phyloP scores from a whole-genome alignment of 2,888 invertebrate species.

The Crematogaster levior region DNA sequence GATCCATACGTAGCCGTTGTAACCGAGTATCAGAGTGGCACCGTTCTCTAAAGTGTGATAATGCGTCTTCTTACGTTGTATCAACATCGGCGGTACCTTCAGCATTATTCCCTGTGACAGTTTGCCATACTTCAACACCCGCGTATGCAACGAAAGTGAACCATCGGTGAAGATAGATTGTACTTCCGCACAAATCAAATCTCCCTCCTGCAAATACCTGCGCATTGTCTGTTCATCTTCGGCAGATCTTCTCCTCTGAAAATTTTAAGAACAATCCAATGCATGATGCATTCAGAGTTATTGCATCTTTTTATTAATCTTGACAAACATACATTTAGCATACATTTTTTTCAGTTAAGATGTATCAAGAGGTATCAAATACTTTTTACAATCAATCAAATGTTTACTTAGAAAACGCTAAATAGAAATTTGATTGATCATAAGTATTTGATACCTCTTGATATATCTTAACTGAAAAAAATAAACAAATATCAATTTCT shows the following conservation, averaged over 20 bases:
- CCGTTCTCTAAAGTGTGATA: conserved; percentile 97
- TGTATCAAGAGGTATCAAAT: no score
- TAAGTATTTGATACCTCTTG: background rate
- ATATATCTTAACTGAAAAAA: background rate
- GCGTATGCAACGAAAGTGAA: conserved; percentile 96
- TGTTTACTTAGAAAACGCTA: no score
- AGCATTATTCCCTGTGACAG: conserved; percentile 95
- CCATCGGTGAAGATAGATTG: conserved; percentile 97
- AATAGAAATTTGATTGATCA: background rate
- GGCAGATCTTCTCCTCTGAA: conserved; percentile 93
- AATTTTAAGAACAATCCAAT: background rate
- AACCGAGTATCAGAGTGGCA: conserved; percentile 96
- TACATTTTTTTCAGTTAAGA: no score
- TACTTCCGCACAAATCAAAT: conserved; percentile 99
- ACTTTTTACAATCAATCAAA: no score
- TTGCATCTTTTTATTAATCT: background rate
- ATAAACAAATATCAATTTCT: no score
- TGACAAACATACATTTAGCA: background rate
- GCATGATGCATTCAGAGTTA: background rate
- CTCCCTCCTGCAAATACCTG: conserved; percentile 96
- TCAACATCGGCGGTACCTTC: conserved; percentile 96
- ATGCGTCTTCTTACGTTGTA: conserved; percentile 97
- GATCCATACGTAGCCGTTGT: conserved; percentile 99
- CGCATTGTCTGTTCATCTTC: conserved; percentile 99
- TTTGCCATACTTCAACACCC: conserved; percentile 99